A percentile compares a stretch with the other conserved stretches of the same genome.
Conservation (phyloP, 2,113 vertebrate species). For the Syngnathus floridae region DNA sequence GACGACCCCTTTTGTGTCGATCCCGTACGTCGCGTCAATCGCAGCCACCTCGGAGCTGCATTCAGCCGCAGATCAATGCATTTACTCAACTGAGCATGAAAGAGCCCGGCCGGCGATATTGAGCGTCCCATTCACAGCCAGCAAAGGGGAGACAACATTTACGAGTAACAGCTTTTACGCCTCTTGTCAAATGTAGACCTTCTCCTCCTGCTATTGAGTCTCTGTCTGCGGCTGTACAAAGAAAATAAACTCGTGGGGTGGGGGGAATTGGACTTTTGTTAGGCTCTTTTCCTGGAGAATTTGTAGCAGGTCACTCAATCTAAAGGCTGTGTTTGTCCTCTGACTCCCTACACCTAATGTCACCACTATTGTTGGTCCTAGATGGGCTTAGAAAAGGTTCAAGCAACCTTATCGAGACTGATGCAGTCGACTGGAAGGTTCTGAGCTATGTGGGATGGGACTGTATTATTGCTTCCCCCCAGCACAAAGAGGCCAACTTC, state of each 20-base stretch:
- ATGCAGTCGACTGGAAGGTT: conserved; percentile 47
- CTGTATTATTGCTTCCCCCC: conserved; percentile 59
- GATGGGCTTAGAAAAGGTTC: conserved; percentile 54
- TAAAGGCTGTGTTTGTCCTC: conserved; percentile 27
- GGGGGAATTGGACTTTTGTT: conserved; percentile 32
- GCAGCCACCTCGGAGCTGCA: conserved; percentile 61
- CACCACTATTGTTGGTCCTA: conserved; percentile 51
- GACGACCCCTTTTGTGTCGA: conserved; percentile 67
- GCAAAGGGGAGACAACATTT: conserved; percentile 63
- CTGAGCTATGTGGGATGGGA: conserved; percentile 43
- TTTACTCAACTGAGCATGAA: conserved; percentile 80
- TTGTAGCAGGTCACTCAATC: conserved; percentile 24
- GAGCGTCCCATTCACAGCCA: conserved; percentile 60
- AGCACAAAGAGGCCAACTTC: conserved; percentile 58
- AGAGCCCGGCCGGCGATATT: conserved; percentile 70
- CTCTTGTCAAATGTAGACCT: conserved; percentile 50
- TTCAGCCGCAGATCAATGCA: conserved; percentile 72
- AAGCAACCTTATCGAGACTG: conserved; percentile 56
- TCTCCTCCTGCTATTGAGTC: conserved; percentile 53
- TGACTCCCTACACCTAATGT: conserved; percentile 36
- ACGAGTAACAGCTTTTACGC: conserved; percentile 51
- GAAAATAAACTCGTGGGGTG: conserved; percentile 31
- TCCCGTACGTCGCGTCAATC: conserved; percentile 71
- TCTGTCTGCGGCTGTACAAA: conserved; percentile 35
- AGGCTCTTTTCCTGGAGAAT: neutral